Percentiles rank a stretch among this genome's conserved stretches.
Evolutionary conservation across 2,113 vertebrate species (phyloP).

Genomic region (Pica pica): DNA sequence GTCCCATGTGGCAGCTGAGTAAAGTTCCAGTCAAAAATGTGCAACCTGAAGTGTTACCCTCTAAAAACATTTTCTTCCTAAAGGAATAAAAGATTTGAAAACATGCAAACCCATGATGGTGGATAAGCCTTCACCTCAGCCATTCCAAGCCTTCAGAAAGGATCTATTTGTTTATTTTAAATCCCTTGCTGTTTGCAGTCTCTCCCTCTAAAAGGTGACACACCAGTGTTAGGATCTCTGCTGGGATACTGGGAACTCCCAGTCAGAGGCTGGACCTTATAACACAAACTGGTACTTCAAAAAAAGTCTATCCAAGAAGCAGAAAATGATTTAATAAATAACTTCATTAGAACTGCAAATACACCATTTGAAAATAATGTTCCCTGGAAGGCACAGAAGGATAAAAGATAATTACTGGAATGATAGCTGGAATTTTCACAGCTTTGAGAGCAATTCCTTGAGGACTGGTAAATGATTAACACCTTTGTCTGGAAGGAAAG

Average conservation of each 20-base stretch:
- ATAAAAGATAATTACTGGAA: background rate
- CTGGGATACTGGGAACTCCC: background rate
- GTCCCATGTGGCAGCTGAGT: background rate
- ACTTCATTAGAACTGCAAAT: background rate
- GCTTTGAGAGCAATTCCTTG: background rate
- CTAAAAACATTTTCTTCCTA: conserved; percentile 41
- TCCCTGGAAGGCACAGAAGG: background rate
- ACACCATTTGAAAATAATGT: background rate
- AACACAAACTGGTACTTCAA: background rate
- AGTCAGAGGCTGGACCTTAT: background rate
- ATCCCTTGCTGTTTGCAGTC: background rate
- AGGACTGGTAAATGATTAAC: background rate
- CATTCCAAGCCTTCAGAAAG: background rate
- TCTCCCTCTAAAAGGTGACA: background rate
- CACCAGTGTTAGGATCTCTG: background rate
- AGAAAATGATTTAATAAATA: background rate
- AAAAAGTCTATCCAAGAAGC: background rate
- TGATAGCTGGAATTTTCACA: background rate
- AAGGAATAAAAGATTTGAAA: conserved; percentile 31
- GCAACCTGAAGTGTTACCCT: conserved; percentile 9
- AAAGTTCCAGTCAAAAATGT: background rate
- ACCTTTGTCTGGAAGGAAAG: background rate
- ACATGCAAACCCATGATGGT: background rate
- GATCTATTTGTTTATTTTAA: background rate
- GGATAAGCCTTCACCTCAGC: background rate